Percentiles rank a stretch among this genome's conserved stretches.
Conservation (phyloP, 53 echinoderm and acorn worm genomes). For the Temnopleurus reevesii region DNA sequence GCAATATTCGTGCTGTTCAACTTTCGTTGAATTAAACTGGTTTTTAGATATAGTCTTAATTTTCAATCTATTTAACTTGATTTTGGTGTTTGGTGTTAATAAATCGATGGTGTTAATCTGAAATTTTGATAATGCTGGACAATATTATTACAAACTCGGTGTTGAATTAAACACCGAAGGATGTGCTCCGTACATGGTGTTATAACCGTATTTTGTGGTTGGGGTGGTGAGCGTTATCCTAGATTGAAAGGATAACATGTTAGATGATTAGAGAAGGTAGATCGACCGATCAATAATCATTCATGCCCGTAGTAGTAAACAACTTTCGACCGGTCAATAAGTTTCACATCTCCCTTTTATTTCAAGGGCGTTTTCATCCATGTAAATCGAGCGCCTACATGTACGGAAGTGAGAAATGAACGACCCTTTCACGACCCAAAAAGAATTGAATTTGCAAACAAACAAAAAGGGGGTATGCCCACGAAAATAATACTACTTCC, state of each 20-base stretch:
- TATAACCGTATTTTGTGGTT: too few species aligned
- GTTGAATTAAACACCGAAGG: background rate
- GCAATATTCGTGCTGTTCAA: too few species aligned
- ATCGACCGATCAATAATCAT: conserved; percentile 38
- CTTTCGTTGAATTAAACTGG: too few species aligned
- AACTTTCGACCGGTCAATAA: conserved; percentile 56
- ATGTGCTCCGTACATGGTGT: too few species aligned
- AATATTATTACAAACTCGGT: too few species aligned
- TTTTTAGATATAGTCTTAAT: too few species aligned
- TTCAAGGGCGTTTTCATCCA: conserved; percentile 33
- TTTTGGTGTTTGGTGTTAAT: too few species aligned
- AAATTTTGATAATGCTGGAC: too few species aligned
- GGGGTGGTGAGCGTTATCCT: too few species aligned
- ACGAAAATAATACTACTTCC: conserved; percentile 40
- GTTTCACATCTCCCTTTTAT: conserved; percentile 27
- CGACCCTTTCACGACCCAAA: conserved; percentile 14
- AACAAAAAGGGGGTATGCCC: background rate
- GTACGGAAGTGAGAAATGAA: conserved; percentile 51
- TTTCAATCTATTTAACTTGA: too few species aligned
- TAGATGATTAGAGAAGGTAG: conserved; percentile 14
- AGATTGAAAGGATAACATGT: conserved; percentile 27
- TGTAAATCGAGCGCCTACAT: background rate
- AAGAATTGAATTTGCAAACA: conserved; percentile 22
- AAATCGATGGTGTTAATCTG: too few species aligned
- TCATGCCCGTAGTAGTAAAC: conserved; percentile 37